Conservation (phyloP, 2,113 vertebrate species). For the Butastur rufipennis region DNA sequence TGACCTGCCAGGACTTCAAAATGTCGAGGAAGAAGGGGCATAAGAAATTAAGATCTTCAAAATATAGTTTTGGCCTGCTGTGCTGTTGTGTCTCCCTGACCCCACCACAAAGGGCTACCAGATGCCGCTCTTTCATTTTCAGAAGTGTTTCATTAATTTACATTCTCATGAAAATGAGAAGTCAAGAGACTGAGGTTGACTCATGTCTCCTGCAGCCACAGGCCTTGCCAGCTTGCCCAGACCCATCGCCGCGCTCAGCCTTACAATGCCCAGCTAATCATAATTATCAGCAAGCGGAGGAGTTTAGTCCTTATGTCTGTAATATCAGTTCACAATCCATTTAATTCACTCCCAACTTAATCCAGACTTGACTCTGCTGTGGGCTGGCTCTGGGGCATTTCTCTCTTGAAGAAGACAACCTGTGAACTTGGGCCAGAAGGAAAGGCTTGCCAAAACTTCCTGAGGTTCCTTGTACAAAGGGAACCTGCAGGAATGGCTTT, state of each 20-base stretch:
- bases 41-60: background rate
- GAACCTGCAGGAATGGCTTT: background rate
- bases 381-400: background rate
- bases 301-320: background rate
- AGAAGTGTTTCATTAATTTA: background rate
- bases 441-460: background rate
- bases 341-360: background rate
- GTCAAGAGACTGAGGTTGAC: background rate
- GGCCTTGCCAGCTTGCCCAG: background rate
- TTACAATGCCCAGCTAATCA: background rate
- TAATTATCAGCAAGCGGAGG: background rate
- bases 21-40: background rate
- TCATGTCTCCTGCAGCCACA: background rate
- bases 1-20: background rate
- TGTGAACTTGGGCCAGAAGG: fast-evolving
- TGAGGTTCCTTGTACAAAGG: fast-evolving
- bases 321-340: background rate
- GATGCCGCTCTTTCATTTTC: background rate
- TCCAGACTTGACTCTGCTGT: background rate
- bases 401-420: background rate
- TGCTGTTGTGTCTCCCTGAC: background rate
- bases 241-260: background rate
- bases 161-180: background rate
- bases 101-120: background rate
- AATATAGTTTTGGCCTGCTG: background rate